phyloP scores from a whole-genome alignment of 2,888 invertebrate genomes.

The Odiellus spinosus region DNA sequence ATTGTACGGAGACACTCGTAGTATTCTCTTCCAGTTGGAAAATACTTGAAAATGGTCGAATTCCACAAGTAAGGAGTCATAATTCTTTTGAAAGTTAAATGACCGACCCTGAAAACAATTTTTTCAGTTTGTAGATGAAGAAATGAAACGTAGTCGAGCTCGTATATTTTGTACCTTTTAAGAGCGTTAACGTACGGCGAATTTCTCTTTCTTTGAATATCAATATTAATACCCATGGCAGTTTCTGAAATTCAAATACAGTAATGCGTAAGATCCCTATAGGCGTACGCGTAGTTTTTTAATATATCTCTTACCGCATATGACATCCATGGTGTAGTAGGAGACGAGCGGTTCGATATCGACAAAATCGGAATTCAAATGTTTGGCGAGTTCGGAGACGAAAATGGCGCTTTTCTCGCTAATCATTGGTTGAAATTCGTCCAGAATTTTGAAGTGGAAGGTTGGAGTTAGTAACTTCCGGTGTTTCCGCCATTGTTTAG shows the following conservation, averaged over 20 bases:
- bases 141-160: no score
- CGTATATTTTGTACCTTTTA: slow-evolving; percentile 24
- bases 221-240: slow-evolving; percentile 32
- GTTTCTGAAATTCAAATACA: slow-evolving; percentile 22
- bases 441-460: slow-evolving; percentile 20
- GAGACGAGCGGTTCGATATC: slow-evolving; percentile 20
- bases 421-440: slow-evolving; percentile 20
- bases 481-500: slow-evolving; percentile 17
- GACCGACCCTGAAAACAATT: no score
- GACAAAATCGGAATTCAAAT: slow-evolving; percentile 8
- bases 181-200: slow-evolving; percentile 32
- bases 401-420: slow-evolving; percentile 17
- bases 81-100: no score
- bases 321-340: slow-evolving; percentile 20
- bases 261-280: no score
- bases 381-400: slow-evolving; percentile 12
- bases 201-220: slow-evolving; percentile 29
- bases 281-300: no score
- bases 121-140: no score
- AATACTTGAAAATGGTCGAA: no score
- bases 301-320: slow-evolving; percentile 16
- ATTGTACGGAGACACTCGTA: no score
- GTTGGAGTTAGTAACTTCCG: slow-evolving; percentile 21
- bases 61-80: no score
- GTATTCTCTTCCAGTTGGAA: no score